Percentiles rank a stretch among this genome's conserved stretches.
These are phyloP conservation scores for Cactoblastis cactorum DNA, from an alignment of 2,888 invertebrate genomes.

Conservation along the genomic window DNA sequence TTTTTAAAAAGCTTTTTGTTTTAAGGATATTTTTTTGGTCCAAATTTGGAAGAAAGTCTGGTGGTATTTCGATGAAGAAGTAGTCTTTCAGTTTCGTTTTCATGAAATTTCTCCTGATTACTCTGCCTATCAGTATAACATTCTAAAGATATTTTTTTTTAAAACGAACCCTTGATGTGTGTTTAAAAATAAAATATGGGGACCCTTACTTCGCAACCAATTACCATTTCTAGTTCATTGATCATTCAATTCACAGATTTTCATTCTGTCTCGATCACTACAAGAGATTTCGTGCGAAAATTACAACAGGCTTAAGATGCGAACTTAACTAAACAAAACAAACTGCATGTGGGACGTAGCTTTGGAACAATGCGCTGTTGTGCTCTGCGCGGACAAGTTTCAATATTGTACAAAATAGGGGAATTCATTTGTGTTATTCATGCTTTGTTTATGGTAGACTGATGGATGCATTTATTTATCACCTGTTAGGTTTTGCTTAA, in stretches of 20 bases:
- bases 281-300: neutral
- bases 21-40: too few relatives aligned
- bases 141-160: too few relatives aligned
- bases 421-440: conserved; percentile 2
- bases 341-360: conserved; percentile 6
- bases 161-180: too few relatives aligned
- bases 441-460: conserved; percentile 10
- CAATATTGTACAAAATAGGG: conserved; percentile 9
- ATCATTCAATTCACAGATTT: neutral
- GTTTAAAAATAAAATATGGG: too few relatives aligned
- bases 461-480: conserved; percentile 17
- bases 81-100: too few relatives aligned
- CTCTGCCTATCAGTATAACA: too few relatives aligned
- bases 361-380: conserved; percentile 27
- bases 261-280: neutral
- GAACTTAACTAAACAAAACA: conserved; percentile 20
- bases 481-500: conserved; percentile 21
- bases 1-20: too few relatives aligned
- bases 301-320: conserved; percentile 30
- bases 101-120: too few relatives aligned
- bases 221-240: neutral
- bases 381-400: conserved; percentile 5
- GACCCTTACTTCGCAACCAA: too few relatives aligned
- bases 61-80: too few relatives aligned
- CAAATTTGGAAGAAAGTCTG: too few relatives aligned